Conservation (phyloP, 2,797 vertebrate genomes). For the Centropyge bicolor region DNA sequence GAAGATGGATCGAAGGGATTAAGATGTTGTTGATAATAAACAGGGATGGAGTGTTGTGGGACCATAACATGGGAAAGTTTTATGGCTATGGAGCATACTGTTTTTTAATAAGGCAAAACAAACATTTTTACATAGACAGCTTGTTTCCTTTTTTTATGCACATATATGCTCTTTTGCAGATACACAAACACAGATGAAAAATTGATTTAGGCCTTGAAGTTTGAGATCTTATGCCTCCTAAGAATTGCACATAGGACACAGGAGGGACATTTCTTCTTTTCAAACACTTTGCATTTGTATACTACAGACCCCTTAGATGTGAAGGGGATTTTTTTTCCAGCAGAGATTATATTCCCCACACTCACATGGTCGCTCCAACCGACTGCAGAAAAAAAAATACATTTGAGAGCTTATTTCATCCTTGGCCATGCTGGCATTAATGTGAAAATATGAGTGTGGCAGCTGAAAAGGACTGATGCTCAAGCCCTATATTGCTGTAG, state of each 20-base stretch:
- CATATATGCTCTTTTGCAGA: not conserved
- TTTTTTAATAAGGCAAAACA: conserved; percentile 30
- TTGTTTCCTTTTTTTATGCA: not conserved
- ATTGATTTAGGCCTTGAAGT: conserved; percentile 17
- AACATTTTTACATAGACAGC: not conserved
- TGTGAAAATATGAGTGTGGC: conserved; percentile 63
- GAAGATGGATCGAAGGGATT: conserved; percentile 68
- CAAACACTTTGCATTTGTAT: conserved; percentile 43
- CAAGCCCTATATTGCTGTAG: conserved; percentile 23
- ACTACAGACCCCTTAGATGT: conserved; percentile 17
- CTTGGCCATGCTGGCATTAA: conserved; percentile 43
- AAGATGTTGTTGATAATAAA: conserved; percentile 68
- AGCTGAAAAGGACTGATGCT: conserved; percentile 34
- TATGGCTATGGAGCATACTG: not conserved
- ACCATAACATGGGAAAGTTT: conserved; percentile 21
- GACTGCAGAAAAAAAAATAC: conserved; percentile 34
- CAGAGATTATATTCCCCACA: conserved; percentile 35
- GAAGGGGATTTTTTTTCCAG: conserved; percentile 13
- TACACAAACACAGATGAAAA: conserved; percentile 28
- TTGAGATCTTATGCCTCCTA: conserved; percentile 15
- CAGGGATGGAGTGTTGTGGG: conserved; percentile 10
- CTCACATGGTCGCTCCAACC: conserved; percentile 24
- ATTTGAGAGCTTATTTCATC: conserved; percentile 60
- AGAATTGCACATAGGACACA: conserved; percentile 5
- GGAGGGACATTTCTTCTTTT: conserved; percentile 22